Conservation (phyloP, 2,888 invertebrate species). For the Miltochrista miniata region DNA sequence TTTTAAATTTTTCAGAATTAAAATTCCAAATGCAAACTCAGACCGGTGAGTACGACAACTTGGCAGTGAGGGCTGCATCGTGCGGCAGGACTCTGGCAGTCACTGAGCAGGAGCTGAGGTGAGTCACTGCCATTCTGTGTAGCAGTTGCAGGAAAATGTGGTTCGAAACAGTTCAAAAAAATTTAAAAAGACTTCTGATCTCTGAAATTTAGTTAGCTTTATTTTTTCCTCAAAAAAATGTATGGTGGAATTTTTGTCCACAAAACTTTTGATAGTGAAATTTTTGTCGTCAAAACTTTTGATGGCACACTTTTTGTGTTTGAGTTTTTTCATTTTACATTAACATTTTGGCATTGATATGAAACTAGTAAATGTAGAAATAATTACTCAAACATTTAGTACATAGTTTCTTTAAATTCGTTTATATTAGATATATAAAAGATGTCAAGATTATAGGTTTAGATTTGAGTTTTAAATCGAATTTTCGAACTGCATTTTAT, state of each 20-base stretch:
- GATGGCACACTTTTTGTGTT: background rate
- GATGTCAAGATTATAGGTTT: too few species aligned
- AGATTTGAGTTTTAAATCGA: background rate
- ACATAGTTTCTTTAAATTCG: too few species aligned
- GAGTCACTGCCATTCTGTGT: constrained; percentile 20
- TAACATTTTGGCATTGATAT: too few species aligned
- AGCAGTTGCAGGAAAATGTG: background rate
- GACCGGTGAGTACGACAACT: constrained; percentile 59
- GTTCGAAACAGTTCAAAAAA: background rate
- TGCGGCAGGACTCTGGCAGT: constrained; percentile 72
- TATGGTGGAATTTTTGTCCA: background rate
- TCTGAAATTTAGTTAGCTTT: background rate
- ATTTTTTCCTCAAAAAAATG: too few species aligned
- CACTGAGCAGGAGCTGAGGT: constrained; percentile 77
- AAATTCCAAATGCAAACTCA: constrained; percentile 65
- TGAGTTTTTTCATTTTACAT: background rate
- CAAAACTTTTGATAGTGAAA: background rate
- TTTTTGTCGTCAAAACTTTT: background rate
- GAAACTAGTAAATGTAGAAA: too few species aligned
- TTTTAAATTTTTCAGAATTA: constrained; percentile 55
- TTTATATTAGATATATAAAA: too few species aligned
- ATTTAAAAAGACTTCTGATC: background rate
- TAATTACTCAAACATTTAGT: too few species aligned
- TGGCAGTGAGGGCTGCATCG: constrained; percentile 63
- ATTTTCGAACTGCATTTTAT: background rate